A percentile compares a stretch with the other conserved stretches of the same genome.
Conservation (phyloP, 30 jellyfish, hydroid and myxozoan species). For the Haliclystus octoradiatus region DNA sequence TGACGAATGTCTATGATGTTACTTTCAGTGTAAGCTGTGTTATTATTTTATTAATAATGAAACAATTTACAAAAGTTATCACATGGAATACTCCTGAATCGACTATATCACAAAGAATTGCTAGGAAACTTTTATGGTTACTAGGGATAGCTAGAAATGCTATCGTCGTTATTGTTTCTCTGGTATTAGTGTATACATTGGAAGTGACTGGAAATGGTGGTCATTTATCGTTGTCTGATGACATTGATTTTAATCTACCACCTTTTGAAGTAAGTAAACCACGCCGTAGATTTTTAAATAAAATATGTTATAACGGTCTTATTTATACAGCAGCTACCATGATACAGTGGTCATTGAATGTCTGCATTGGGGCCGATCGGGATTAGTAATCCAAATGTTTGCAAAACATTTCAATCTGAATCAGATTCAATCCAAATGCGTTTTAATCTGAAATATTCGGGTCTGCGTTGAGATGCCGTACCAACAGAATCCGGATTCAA, state of each 20-base stretch:
- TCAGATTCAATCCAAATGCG: too few relatives aligned
- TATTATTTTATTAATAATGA: conserved; percentile 31
- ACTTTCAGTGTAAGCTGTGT: conserved; percentile 48
- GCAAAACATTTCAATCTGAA: too few relatives aligned
- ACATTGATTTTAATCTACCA: conserved; percentile 61
- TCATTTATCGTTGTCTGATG: conserved; percentile 40
- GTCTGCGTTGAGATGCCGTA: too few relatives aligned
- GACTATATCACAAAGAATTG: background rate
- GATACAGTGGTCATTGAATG: too few relatives aligned
- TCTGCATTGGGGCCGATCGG: too few relatives aligned
- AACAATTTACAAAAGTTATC: conserved; percentile 19
- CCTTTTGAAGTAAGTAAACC: conserved; percentile 35
- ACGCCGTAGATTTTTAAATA: too few relatives aligned
- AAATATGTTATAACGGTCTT: too few relatives aligned
- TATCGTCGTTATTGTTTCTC: conserved; percentile 32
- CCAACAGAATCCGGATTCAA: too few relatives aligned
- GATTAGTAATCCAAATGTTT: too few relatives aligned
- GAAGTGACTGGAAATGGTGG: background rate
- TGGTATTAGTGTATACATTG: conserved; percentile 28
- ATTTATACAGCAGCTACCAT: too few relatives aligned
- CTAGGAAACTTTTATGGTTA: conserved; percentile 34
- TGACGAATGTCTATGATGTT: conserved; percentile 60
- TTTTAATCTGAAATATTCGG: too few relatives aligned
- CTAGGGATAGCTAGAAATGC: conserved; percentile 76
- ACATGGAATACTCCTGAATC: conserved; percentile 12